Base-by-base conservation (phyloP, 2,797 vertebrate genomes). In the Gymnoscopelus braueri region DNA sequence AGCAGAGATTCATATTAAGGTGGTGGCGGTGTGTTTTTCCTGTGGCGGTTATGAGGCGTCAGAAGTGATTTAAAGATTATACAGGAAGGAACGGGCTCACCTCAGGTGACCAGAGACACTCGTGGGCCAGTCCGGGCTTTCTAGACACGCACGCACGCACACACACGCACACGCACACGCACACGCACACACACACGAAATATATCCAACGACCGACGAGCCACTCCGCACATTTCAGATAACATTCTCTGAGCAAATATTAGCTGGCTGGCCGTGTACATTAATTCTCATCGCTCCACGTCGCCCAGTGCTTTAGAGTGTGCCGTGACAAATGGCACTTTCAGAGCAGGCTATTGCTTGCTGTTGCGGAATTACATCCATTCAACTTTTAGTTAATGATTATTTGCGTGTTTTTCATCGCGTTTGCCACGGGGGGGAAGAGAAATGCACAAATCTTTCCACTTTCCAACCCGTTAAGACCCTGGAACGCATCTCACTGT, bases 191-290 rank as follows among this genome's bases (percentile, higher is more conserved):
- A 23, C 53, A 23, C 55, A 57, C 19, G 63, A 68, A 67, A 63
- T 74, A 15, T 23, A 65, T n/a, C 12, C 63, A 1, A n/a, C n/a
- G n/a, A n/a, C n/a, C n/a, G n/a, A 63, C 3, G 39, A 59, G 49
- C 59, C 65, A 29, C 19, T 54, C 77, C 86, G 74, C 78, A 83
- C 65, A 82, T 78, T 82, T 73, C 64, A 82, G 78, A 72, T 87
- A 80, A 78, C 69, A 71, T 80, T 77, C 71, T 61, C 72, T 63
- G 39, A 75, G 77, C 73, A 89, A 88, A 91, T 85, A 89, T 88
- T 79, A 79, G 76, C 77, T 78, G 57, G 70, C 84, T 77, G 72
- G 69, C 72, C 82, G 19, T 65, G 62, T 80, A 71, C 75, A 77
- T 86, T 71, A 63, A 81, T 87, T 77, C 48, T 56, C 51, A 57